Conservation (phyloP, 2,888 invertebrate genomes). For the Noctua comes region DNA sequence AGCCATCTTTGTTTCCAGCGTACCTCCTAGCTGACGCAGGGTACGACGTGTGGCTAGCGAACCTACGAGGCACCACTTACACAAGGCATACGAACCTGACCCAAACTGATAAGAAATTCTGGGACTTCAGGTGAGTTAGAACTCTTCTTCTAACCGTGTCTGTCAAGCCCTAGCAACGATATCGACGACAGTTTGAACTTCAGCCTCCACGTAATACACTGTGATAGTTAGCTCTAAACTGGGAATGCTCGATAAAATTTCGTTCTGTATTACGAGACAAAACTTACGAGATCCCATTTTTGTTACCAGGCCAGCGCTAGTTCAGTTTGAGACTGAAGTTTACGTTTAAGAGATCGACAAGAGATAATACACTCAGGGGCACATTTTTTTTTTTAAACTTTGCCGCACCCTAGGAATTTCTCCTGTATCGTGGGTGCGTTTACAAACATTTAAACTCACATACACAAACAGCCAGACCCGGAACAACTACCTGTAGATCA, state of each 20-base stretch:
- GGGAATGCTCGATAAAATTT: background rate
- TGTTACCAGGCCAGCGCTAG: background rate
- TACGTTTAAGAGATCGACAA: no score
- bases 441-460: no score
- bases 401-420: no score
- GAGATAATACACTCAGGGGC: background rate
- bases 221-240: background rate
- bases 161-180: no score
- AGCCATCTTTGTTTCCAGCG: slow-evolving; percentile 77
- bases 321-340: background rate
- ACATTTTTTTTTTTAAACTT: no score
- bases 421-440: no score
- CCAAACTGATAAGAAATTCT: background rate
- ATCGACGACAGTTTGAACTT: background rate
- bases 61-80: background rate
- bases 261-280: background rate
- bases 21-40: slow-evolving; percentile 80
- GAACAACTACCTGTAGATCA: no score
- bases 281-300: background rate
- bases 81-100: background rate
- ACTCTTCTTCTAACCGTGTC: background rate
- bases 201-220: background rate
- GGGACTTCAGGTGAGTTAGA: background rate
- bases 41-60: background rate
- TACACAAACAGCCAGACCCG: no score